Conservation (phyloP, 2,797 vertebrate genomes). For the Sphenodon punctatus region DNA sequence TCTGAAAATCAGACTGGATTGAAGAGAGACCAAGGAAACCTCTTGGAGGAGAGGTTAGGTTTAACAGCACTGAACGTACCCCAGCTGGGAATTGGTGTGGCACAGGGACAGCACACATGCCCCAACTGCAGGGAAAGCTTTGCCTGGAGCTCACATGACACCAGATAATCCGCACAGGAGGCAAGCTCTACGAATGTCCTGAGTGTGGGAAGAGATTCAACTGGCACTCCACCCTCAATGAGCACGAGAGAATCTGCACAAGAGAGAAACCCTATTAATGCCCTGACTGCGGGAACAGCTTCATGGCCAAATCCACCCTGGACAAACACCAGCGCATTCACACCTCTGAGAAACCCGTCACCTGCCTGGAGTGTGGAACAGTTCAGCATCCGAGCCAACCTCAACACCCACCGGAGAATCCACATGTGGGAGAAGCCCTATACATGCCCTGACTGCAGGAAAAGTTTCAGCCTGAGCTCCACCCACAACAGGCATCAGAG, state of each 20-base stretch:
- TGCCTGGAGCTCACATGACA: background rate
- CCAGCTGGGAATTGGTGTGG: background rate
- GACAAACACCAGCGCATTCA: slow-evolving; percentile 15
- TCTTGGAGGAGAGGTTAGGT: background rate
- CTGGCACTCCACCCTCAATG: no score
- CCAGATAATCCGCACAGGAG: background rate
- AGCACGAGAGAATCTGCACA: background rate
- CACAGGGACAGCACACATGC: background rate
- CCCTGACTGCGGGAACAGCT: slow-evolving; percentile 14
- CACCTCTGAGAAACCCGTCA: background rate
- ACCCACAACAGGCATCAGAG: no score
- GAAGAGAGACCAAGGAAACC: background rate
- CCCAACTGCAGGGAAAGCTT: background rate
- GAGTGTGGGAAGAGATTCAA: background rate
- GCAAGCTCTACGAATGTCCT: no score
- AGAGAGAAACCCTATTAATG: background rate
- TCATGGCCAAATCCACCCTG: slow-evolving; percentile 21
- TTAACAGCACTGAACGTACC: no score
- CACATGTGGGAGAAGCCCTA: no score
- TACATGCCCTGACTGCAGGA: no score
- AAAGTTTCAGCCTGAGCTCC: no score
- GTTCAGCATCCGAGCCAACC: no score
- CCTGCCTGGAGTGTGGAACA: background rate
- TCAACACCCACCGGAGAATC: no score
- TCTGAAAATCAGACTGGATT: no score